Evolutionary conservation across 2,888 invertebrate genomes (phyloP).

Genomic region (Bombylius major): DNA sequence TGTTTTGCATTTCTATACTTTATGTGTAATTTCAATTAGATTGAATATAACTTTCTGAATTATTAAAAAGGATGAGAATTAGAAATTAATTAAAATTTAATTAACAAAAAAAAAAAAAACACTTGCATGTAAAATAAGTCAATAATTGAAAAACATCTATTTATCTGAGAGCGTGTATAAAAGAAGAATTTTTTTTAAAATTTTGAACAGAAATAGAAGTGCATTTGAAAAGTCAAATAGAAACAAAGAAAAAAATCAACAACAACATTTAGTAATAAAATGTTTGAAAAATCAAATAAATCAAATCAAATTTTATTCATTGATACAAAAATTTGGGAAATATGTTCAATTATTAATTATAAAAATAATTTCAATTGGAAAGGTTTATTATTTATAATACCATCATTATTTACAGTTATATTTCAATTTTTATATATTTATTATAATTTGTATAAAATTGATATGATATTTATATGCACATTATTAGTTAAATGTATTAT

Average conservation of each 20-base stretch:
- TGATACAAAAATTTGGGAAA: conserved; percentile 16
- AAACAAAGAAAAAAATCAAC: background rate
- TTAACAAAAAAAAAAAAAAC: no score
- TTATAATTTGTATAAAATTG: background rate
- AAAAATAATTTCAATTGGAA: background rate
- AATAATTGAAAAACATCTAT: no score
- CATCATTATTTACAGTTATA: background rate
- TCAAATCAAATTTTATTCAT: conserved; percentile 12
- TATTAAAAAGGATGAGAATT: no score
- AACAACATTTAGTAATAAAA: conserved; percentile 1
- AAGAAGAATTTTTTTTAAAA: no score
- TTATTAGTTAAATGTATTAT: background rate
- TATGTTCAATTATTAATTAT: conserved; percentile 12
- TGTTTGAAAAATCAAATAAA: conserved; percentile 9
- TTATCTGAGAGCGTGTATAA: no score
- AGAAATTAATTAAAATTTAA: no score
- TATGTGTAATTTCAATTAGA: no score
- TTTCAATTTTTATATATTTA: background rate
- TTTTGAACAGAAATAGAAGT: no score
- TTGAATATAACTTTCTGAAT: no score
- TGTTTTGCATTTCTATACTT: no score
- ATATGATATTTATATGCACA: background rate
- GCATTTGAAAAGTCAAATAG: no score
- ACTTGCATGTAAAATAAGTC: no score
- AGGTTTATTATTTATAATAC: background rate